Conservation (phyloP, 2,888 invertebrate species). For the Ecliptopera silaceata region DNA sequence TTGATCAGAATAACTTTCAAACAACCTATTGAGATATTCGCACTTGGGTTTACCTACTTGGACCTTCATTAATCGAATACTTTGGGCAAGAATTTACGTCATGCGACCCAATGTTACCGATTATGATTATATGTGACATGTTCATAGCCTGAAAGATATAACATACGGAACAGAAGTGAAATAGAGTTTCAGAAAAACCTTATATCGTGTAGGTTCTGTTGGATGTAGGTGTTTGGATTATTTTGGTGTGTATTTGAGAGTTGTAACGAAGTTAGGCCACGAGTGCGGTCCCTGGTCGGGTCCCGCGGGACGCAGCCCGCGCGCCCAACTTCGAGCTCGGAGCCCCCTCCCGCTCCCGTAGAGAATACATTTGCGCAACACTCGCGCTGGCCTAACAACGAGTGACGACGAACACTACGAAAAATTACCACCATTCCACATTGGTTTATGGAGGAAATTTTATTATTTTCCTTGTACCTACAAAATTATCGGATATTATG, state of each 20-base stretch:
- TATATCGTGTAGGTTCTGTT: neutral
- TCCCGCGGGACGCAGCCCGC: slow-evolving; percentile 78
- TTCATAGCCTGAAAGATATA: too few species aligned
- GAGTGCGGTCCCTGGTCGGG: slow-evolving; percentile 70
- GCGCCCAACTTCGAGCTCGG: slow-evolving; percentile 81
- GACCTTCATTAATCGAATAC: slow-evolving; percentile 30
- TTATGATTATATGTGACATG: too few species aligned
- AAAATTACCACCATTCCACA: slow-evolving; percentile 77
- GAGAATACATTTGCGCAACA: slow-evolving; percentile 83
- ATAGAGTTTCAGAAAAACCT: neutral
- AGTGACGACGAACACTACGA: slow-evolving; percentile 73
- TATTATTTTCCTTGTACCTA: slow-evolving; percentile 19
- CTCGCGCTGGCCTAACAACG: slow-evolving; percentile 78
- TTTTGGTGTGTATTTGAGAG: slow-evolving; percentile 23
- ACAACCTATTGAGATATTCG: slow-evolving; percentile 48
- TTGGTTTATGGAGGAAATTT: slow-evolving; percentile 10
- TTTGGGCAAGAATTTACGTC: slow-evolving; percentile 31
- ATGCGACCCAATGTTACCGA: neutral
- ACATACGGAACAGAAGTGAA: neutral
- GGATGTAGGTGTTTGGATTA: neutral
- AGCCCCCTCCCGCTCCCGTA: slow-evolving; percentile 68
- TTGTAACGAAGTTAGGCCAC: slow-evolving; percentile 29
- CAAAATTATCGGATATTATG: too few species aligned
- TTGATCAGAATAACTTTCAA: slow-evolving; percentile 65
- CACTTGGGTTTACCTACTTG: slow-evolving; percentile 20